Conservation (phyloP, 1,140 invertebrate species). For the Diploscapter pachys region DNA sequence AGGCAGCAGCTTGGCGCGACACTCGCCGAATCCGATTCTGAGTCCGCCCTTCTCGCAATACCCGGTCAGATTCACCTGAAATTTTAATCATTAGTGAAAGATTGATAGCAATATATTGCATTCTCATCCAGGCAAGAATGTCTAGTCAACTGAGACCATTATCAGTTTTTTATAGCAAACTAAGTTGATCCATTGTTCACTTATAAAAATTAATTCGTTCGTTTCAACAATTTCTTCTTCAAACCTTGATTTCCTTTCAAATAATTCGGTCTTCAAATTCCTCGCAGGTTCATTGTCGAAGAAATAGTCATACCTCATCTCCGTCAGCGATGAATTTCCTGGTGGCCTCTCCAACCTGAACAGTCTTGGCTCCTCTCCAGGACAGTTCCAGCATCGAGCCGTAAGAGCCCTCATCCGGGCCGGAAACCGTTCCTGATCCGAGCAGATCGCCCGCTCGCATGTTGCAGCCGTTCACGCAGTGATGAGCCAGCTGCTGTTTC, state of each 20-base stretch:
- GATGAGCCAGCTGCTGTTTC: slow-evolving; percentile 92
- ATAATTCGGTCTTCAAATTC: not conserved
- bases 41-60: slow-evolving; percentile 75
- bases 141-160: too few species aligned
- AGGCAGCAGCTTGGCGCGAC: slow-evolving; percentile 80
- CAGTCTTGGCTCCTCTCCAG: slow-evolving; percentile 83
- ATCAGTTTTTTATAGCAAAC: too few species aligned
- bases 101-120: too few species aligned
- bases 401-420: slow-evolving; percentile 74
- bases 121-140: too few species aligned
- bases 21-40: slow-evolving; percentile 84
- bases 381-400: slow-evolving; percentile 89
- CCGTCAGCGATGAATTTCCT: slow-evolving; percentile 88
- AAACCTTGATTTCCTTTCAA: not conserved
- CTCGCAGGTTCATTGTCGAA: not conserved
- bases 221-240: not conserved
- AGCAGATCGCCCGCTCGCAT: slow-evolving; percentile 87
- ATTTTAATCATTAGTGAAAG: not conserved
- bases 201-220: too few species aligned
- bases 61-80: slow-evolving; percentile 61
- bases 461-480: slow-evolving; percentile 92
- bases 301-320: slow-evolving; percentile 79
- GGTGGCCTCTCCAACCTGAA: slow-evolving; percentile 72
- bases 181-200: too few species aligned
- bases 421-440: slow-evolving; percentile 90